Percentiles rank a stretch among this genome's conserved stretches.
These are phyloP conservation scores for Drosophila rufa DNA, from an alignment of 1,140 invertebrate genomes.

Conservation along the genomic window DNA sequence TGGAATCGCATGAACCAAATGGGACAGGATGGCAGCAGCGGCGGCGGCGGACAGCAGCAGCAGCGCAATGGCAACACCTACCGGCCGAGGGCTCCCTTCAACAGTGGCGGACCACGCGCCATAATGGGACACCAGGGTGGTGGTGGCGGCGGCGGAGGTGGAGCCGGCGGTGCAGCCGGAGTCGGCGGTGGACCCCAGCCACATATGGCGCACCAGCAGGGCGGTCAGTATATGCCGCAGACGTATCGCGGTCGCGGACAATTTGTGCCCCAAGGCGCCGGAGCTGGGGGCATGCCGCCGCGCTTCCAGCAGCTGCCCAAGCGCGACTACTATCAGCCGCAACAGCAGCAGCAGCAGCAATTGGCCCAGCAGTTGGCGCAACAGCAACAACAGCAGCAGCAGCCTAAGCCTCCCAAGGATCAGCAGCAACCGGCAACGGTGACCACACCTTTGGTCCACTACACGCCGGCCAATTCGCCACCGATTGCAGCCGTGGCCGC, in stretches of 20 bases:
- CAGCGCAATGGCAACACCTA: conserved; percentile 64
- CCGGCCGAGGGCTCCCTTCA: conserved; percentile 78
- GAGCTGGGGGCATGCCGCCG: conserved; percentile 71
- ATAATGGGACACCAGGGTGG: conserved; percentile 72
- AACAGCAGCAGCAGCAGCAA: conserved; percentile 49
- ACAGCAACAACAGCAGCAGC: conserved; percentile 46
- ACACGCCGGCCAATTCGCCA: conserved; percentile 78
- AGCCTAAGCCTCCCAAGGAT: conserved; percentile 43
- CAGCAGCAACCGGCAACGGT: conserved; percentile 37
- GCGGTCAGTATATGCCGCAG: conserved; percentile 63
- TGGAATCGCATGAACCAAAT: conserved; percentile 64
- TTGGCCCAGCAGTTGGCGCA: conserved; percentile 33
- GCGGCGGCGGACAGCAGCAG: conserved; percentile 29
- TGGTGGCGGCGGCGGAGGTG: conserved; percentile 54
- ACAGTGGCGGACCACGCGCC: conserved; percentile 71
- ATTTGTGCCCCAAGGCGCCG: conserved; percentile 72
- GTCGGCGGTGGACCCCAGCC: conserved; percentile 58
- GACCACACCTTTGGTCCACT: conserved; percentile 64
- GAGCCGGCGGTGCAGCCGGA: conserved; percentile 41
- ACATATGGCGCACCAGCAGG: conserved; percentile 69
- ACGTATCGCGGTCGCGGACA: conserved; percentile 72
- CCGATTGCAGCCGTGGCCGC: conserved; percentile 73
- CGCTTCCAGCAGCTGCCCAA: conserved; percentile 82
- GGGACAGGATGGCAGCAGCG: conserved; percentile 46
- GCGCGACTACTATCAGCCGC: conserved; percentile 72